phyloP scores from a whole-genome alignment of 2,797 vertebrate species.

The Labeo calbasu region DNA sequence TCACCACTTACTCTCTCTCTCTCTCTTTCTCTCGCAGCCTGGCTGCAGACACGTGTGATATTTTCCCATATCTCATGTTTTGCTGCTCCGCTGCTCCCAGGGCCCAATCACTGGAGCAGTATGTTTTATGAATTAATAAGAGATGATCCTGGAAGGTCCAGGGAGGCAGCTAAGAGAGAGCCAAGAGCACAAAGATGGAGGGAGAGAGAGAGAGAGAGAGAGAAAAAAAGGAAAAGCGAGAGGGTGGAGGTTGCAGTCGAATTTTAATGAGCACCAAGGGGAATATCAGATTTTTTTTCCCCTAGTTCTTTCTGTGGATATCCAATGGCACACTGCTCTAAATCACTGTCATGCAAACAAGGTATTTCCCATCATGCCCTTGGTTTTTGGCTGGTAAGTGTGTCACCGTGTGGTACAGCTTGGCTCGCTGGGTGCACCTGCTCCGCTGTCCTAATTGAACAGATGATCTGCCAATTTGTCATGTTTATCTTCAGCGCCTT shows the following conservation, averaged over 20 bases:
- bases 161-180: constrained; percentile 69
- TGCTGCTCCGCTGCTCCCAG: constrained; percentile 77
- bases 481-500: constrained; percentile 85
- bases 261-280: constrained; percentile 86
- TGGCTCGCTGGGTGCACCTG: constrained; percentile 76
- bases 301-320: constrained; percentile 57
- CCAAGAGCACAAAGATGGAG: constrained; percentile 76
- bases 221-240: constrained; percentile 57
- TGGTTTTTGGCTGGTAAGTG: constrained; percentile 79
- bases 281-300: constrained; percentile 75
- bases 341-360: constrained; percentile 84
- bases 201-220: constrained; percentile 59
- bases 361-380: constrained; percentile 82
- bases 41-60: constrained; percentile 76
- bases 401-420: constrained; percentile 74
- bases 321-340: constrained; percentile 75
- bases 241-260: constrained; percentile 74
- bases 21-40: constrained; percentile 49
- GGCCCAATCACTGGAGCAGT: constrained; percentile 76
- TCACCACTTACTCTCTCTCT: constrained; percentile 56
- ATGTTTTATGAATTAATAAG: constrained; percentile 90
- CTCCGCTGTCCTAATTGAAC: constrained; percentile 83
- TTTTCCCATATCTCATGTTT: constrained; percentile 80
- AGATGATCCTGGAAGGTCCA: constrained; percentile 81
- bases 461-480: constrained; percentile 89